A percentile compares a stretch with the other conserved stretches of the same genome.
Conservation (phyloP, 2,113 vertebrate genomes). For the Cettia cetti region DNA sequence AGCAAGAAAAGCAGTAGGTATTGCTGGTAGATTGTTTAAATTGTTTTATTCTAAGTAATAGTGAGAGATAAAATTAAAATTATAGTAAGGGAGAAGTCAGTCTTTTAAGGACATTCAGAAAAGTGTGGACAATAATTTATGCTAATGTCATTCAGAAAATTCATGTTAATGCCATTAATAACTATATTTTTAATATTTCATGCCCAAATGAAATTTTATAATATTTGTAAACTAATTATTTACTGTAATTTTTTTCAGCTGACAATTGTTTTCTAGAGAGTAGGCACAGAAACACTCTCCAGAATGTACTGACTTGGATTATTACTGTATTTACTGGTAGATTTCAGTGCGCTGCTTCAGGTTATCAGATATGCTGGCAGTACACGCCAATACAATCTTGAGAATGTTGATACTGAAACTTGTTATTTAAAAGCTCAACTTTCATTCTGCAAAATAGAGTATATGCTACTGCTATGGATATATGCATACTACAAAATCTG, state of each 20-base stretch:
- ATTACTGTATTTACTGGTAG: neutral
- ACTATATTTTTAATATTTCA: neutral
- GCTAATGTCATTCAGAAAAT: neutral
- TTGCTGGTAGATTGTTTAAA: neutral
- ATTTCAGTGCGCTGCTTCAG: neutral
- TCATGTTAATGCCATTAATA: neutral
- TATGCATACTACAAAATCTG: neutral
- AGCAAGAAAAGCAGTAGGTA: neutral
- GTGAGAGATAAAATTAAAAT: neutral
- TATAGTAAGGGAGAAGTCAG: neutral
- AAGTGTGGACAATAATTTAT: neutral
- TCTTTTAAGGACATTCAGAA: slow-evolving; percentile 12
- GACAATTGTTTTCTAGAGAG: neutral
- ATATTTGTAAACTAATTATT: neutral
- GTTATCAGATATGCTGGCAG: neutral
- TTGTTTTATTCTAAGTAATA: neutral
- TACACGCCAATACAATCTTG: neutral
- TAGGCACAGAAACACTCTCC: neutral
- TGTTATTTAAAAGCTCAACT: neutral
- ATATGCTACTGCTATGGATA: neutral
- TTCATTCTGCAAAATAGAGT: neutral
- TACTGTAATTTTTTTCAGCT: neutral
- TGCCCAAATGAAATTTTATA: neutral
- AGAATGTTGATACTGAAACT: neutral
- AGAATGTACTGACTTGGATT: neutral